Conservation (phyloP, 2,113 vertebrate species). For the Grus americana region DNA sequence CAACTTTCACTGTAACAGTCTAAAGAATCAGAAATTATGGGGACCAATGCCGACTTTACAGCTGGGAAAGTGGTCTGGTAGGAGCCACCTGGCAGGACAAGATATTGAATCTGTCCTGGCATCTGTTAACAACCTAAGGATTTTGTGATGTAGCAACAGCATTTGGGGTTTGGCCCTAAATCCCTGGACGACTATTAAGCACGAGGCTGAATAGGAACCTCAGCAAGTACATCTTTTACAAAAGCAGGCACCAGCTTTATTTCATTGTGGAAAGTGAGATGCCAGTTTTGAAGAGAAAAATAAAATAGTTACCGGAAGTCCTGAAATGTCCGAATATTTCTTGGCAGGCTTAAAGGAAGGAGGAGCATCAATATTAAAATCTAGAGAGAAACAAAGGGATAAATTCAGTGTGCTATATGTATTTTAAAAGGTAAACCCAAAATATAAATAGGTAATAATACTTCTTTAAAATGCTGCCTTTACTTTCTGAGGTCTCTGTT, state of each 20-base stretch:
- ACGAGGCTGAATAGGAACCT: not conserved
- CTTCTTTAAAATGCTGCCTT: not conserved
- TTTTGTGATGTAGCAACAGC: not conserved
- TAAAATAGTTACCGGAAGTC: conserved; percentile 86
- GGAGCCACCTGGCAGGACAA: not conserved
- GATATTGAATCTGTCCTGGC: not conserved
- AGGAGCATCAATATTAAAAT: conserved; percentile 93
- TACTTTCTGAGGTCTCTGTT: not conserved
- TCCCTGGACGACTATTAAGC: not conserved
- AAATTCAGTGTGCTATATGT: not conserved
- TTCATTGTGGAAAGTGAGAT: not conserved
- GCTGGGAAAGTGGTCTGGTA: not conserved
- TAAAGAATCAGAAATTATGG: not conserved
- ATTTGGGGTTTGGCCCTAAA: not conserved
- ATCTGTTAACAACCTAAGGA: not conserved
- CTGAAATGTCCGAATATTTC: conserved; percentile 98
- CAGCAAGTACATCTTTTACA: not conserved
- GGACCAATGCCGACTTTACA: not conserved
- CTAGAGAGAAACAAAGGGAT: conserved; percentile 64
- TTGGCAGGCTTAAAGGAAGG: conserved; percentile 94
- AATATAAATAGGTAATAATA: not conserved
- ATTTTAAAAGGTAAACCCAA: not conserved
- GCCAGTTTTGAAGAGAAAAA: not conserved
- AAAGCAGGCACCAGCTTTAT: not conserved
- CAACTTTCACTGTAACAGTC: not conserved